A percentile compares a stretch with the other conserved stretches of the same genome.
phyloP scores from a whole-genome alignment of 2,113 vertebrate genomes.

The Dicerorhinus sumatrensis region DNA sequence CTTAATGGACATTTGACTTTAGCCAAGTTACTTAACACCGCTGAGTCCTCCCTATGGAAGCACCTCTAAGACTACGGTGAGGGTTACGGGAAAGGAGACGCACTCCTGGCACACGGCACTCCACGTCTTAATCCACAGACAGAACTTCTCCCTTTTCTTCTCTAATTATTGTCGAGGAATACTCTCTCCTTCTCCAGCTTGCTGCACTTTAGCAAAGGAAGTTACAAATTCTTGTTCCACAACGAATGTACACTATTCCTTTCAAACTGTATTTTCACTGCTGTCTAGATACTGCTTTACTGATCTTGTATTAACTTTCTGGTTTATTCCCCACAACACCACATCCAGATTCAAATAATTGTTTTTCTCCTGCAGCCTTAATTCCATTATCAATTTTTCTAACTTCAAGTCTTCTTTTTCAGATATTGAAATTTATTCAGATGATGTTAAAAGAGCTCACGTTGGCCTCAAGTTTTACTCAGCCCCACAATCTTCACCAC shows the following conservation, averaged over 20 bases:
- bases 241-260: background rate
- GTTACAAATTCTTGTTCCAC: background rate
- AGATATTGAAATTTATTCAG: background rate
- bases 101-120: rapidly evolving
- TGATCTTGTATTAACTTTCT: background rate
- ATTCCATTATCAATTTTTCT: background rate
- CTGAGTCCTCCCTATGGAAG: background rate
- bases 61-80: rapidly evolving
- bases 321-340: background rate
- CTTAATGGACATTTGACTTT: background rate
- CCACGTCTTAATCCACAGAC: too few species aligned
- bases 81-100: rapidly evolving
- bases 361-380: background rate
- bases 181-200: too few species aligned
- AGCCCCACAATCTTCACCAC: background rate
- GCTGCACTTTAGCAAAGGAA: background rate
- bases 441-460: background rate
- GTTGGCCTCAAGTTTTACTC: rapidly evolving
- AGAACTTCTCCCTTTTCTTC: too few species aligned
- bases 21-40: background rate
- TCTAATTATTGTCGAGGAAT: too few species aligned
- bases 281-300: background rate
- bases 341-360: background rate
- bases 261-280: background rate
- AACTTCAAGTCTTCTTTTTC: background rate